Evolutionary conservation across 2,888 invertebrate genomes (phyloP), one percentile per base, ranked within the genome.

Genomic region (Hipparchia semele): DNA sequence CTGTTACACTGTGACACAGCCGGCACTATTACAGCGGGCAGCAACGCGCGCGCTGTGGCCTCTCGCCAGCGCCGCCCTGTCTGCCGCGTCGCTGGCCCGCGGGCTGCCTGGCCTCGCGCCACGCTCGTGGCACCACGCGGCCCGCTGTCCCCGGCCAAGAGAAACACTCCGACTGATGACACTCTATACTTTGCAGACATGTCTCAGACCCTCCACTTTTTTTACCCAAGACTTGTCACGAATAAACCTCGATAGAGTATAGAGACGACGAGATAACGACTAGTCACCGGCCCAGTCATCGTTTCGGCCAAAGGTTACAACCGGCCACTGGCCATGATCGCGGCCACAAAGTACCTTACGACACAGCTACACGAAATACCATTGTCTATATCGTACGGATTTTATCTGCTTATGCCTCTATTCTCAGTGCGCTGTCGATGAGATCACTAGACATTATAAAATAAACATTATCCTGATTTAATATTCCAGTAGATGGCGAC

Each of bases 21-120:
- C n/a, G 56, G 56, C 13, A 56, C n/a, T 3, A 12, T 56, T 6
- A 56, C 56, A 56, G 2, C n/a, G 62, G 46, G 56, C n/a, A 6
- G 6, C 39, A 39, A 39, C 39, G 39, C 59, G 7, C 10, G 13
- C 8, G 62, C 9, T 6, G 8, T 62, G 62, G 62, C 62, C 13
- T 49, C 46, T 6, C 61, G 61, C 61, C 61, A 61, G 61, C 61
- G 61, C 49, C 62, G 49, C 7, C 10, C 62, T 46, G 62, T 62
- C 62, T 62, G 62, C 45, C 61, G 5, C 56, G 7, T 12, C 56
- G 6, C 6, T 13, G 23, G 23, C 23, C 23, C 23, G 23, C 6
- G 7, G 62, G 46, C 13, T 13, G 46, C 46, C 13, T 13, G n/a
- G 6, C 8, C 56, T n/a, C 56, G 13, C 56, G 56, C 56, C 49